A percentile compares a stretch with the other conserved stretches of the same genome.
Conservation (phyloP, 2,888 invertebrate genomes). For the Eudemis profundana region DNA sequence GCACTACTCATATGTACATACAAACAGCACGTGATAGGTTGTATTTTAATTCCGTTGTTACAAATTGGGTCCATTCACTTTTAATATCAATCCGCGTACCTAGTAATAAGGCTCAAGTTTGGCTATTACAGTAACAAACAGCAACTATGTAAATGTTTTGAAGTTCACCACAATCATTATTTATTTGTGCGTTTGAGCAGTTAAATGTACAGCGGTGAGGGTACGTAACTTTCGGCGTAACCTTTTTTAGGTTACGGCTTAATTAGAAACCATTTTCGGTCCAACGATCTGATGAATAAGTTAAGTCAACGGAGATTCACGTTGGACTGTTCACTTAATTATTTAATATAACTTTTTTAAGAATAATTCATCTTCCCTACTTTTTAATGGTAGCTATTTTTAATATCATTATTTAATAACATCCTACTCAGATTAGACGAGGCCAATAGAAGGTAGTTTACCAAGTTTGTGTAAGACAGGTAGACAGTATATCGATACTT, state of each 20-base stretch:
- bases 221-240: slow-evolving; percentile 29
- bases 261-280: slow-evolving; percentile 27
- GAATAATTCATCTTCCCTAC: no score
- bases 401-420: no score
- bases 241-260: slow-evolving; percentile 38
- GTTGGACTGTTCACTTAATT: background rate
- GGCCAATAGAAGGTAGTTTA: no score
- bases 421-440: no score
- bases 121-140: background rate
- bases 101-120: background rate
- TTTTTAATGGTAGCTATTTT: no score
- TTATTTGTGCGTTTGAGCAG: slow-evolving; percentile 32
- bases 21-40: no score
- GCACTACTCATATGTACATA: no score
- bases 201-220: slow-evolving; percentile 36
- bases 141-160: slow-evolving; percentile 33
- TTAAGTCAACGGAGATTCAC: slow-evolving; percentile 8
- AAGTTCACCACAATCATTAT: slow-evolving; percentile 28
- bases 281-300: slow-evolving; percentile 27
- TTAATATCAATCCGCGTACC: background rate
- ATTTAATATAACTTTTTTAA: background rate
- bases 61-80: no score
- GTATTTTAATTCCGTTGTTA: no score
- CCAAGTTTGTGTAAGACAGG: no score
- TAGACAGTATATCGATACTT: no score